Evolutionary conservation across 2,113 vertebrate genomes (phyloP).

Genomic region (Platichthys flesus): DNA sequence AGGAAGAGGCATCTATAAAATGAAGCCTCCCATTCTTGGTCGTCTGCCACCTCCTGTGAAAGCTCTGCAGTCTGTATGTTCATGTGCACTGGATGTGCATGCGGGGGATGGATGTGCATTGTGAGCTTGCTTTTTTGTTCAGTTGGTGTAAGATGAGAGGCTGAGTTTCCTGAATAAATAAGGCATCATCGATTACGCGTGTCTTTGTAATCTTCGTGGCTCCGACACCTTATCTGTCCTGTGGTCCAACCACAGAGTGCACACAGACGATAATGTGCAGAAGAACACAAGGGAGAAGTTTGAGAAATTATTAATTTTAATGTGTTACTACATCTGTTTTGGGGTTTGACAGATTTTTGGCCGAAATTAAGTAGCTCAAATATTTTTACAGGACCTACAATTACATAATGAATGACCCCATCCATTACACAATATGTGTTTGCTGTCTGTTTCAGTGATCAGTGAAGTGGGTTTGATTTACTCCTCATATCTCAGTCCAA

Average conservation of each 20-base stretch:
- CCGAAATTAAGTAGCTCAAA: constrained; percentile 57
- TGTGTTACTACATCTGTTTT: constrained; percentile 73
- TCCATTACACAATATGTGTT: constrained; percentile 38
- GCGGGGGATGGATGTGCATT: constrained; percentile 52
- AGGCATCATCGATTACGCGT: constrained; percentile 59
- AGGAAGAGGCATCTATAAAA: constrained; percentile 82
- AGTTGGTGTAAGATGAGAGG: constrained; percentile 51
- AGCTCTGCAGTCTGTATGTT: constrained; percentile 65
- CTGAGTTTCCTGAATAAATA: constrained; percentile 58
- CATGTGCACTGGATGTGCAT: constrained; percentile 50
- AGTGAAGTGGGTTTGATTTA: constrained; percentile 36
- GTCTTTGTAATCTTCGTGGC: constrained; percentile 70
- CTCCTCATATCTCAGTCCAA: constrained; percentile 29
- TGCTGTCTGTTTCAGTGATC: constrained; percentile 27
- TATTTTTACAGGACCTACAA: constrained; percentile 51
- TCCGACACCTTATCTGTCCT: constrained; percentile 71
- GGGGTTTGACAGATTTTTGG: constrained; percentile 64
- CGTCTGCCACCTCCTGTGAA: constrained; percentile 68
- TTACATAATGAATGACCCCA: constrained; percentile 8
- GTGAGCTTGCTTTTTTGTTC: constrained; percentile 58
- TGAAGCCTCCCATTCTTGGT: constrained; percentile 70
- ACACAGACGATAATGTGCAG: constrained; percentile 70
- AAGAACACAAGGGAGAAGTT: constrained; percentile 57
- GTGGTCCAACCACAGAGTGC: constrained; percentile 38
- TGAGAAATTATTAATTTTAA: constrained; percentile 64